Evolutionary conservation across 1,140 invertebrate genomes (phyloP).

Genomic region (Atopsyche davidsoni): DNA sequence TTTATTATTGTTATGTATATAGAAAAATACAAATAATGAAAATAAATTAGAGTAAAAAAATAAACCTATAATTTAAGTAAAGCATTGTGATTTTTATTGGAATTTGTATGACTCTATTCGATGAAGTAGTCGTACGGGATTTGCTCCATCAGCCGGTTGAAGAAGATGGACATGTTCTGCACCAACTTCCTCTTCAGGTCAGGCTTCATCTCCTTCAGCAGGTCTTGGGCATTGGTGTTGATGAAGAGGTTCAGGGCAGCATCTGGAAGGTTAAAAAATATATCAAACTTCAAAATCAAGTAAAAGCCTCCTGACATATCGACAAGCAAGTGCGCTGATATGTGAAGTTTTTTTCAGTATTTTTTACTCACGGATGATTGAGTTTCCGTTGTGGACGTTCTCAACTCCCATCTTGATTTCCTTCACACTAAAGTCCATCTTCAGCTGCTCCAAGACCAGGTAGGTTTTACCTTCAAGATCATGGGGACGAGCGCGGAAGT

Average conservation of each 20-base stretch:
- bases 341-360: background rate
- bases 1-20: no score
- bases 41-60: no score
- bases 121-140: conserved; percentile 75
- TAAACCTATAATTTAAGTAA: no score
- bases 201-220: conserved; percentile 81
- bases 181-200: conserved; percentile 70
- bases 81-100: no score
- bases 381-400: conserved; percentile 71
- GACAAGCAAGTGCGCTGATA: no score
- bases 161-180: conserved; percentile 65
- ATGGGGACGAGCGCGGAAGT: conserved; percentile 64
- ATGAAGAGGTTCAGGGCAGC: conserved; percentile 80
- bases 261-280: conserved; percentile 53
- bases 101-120: no score
- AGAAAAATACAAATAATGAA: no score
- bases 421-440: conserved; percentile 75
- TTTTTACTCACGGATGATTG: conserved; percentile 63
- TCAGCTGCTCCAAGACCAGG: conserved; percentile 63
- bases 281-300: no score
- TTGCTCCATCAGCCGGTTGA: conserved; percentile 65
- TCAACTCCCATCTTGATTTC: conserved; percentile 77
- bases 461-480: conserved; percentile 55
- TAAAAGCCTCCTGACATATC: no score
- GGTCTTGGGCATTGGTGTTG: conserved; percentile 74